Percentiles rank a stretch among this genome's conserved stretches.
These are phyloP conservation scores for Sinohyriopsis cumingii DNA, from an alignment of 2,888 invertebrate species.

Conservation along the genomic window DNA sequence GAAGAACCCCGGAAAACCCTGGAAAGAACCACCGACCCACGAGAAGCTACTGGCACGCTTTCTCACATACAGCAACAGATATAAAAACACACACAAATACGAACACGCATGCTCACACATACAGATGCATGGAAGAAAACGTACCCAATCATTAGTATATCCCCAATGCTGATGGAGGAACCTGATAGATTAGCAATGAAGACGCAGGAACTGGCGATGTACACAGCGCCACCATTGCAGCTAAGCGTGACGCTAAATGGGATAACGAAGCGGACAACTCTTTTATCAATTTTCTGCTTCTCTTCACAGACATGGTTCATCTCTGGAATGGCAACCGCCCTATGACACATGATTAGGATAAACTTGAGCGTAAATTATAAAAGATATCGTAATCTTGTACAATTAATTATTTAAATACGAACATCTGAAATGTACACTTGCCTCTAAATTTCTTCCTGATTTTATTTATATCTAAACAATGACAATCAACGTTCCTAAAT, in stretches of 20 bases:
- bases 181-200: conserved; percentile 56
- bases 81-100: not conserved
- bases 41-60: no score
- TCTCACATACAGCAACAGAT: no score
- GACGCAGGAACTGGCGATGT: conserved; percentile 54
- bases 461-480: no score
- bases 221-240: conserved; percentile 63
- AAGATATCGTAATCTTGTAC: no score
- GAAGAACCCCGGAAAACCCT: no score
- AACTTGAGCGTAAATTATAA: not conserved
- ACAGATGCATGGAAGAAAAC: conserved; percentile 11
- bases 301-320: conserved; percentile 58
- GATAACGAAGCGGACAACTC: conserved; percentile 56
- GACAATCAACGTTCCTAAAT: no score
- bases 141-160: conserved; percentile 54
- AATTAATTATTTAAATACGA: no score
- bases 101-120: not conserved
- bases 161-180: conserved; percentile 31
- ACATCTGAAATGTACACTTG: no score
- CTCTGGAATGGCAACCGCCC: conserved; percentile 64
- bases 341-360: conserved; percentile 17
- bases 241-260: conserved; percentile 64
- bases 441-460: no score
- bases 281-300: conserved; percentile 52
- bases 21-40: no score